Percentiles rank a stretch among this genome's conserved stretches.
Evolutionary conservation across 2,797 vertebrate genomes (phyloP).

Genomic region (Thunnus albacares): DNA sequence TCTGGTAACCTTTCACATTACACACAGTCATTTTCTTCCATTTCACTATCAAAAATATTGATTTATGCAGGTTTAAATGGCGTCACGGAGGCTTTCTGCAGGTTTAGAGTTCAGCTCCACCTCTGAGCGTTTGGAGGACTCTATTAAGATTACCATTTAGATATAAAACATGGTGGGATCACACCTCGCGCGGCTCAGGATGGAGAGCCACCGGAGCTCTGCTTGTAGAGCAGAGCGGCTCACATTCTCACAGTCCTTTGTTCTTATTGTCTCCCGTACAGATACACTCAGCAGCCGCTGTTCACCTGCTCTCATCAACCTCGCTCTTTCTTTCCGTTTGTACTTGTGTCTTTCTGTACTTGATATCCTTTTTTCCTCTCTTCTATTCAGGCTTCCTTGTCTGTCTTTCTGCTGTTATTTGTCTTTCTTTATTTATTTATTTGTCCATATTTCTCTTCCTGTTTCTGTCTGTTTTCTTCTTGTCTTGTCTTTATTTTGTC

Average conservation of each 20-base stretch:
- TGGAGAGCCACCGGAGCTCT: background rate
- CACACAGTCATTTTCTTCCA: background rate
- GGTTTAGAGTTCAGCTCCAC: slow-evolving; percentile 22
- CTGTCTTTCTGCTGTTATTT: background rate
- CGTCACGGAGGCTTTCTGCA: background rate
- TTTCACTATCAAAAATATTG: background rate
- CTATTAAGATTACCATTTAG: slow-evolving; percentile 59
- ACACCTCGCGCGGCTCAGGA: background rate
- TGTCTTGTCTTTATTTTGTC: background rate
- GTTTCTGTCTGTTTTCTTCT: background rate
- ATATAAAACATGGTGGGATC: slow-evolving; percentile 26
- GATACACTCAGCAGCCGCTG: no score
- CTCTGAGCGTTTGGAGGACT: slow-evolving; percentile 18
- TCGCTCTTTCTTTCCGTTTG: background rate
- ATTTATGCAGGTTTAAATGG: slow-evolving; percentile 30
- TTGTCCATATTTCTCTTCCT: background rate
- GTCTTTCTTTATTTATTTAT: background rate
- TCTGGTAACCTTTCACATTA: no score
- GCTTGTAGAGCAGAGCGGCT: background rate
- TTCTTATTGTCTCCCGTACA: slow-evolving; percentile 21
- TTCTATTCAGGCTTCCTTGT: no score
- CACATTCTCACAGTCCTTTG: slow-evolving; percentile 20
- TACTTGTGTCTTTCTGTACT: background rate
- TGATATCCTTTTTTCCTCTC: no score
- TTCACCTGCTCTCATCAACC: no score